Base-by-base conservation (phyloP, 2,888 invertebrate genomes). In the Ephialtes manifestator region DNA sequence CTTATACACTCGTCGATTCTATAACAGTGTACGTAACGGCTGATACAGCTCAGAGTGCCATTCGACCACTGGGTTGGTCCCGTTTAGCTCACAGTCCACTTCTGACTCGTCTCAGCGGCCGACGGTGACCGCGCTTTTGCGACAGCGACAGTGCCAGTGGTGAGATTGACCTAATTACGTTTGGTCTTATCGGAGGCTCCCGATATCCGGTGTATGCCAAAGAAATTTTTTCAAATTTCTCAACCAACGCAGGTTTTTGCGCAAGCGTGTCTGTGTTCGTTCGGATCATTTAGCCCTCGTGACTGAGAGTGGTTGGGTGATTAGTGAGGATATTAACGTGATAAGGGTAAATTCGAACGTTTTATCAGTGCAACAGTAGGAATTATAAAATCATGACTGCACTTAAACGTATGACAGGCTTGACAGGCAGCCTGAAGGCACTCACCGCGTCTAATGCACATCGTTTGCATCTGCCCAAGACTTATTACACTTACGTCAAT, bases 401-500 rank as follows among this genome's bases (percentile, higher is more conserved):
- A 58, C 86, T 93, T 1, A 92, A 92, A 78, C 89, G 90, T 75
- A 90, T 93, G 87, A 89, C 89, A 77, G 88, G 87, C 71, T 79
- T 93, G 55, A 87, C 91, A 18, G 90, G 90, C 80, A 88, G 88
- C n/a, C 83, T 93, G 18, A 88, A 90, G 75, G 86, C 88, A 15
- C 80, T 91, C 35, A 81, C 87, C 7, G 84, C 81, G 15, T 46
- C 86, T 7, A 83, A 83, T 84, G 84, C 89, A 5, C 88, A 91
- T 75, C 89, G 91, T 24, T 60, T 89, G 79, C 65, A 89, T 90
- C 13, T 91, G 85, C 81, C 95, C 78, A 95, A 96, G 91, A 96
- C 93, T 80, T 98, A 96, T 94, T 97, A 96, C 93, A 96, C 97
- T 0, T 97, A 98, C 92, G 96, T 96, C 28, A 96, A 96, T 87